Conservation (phyloP, 2,113 vertebrate species). For the Plectropomus leopardus region DNA sequence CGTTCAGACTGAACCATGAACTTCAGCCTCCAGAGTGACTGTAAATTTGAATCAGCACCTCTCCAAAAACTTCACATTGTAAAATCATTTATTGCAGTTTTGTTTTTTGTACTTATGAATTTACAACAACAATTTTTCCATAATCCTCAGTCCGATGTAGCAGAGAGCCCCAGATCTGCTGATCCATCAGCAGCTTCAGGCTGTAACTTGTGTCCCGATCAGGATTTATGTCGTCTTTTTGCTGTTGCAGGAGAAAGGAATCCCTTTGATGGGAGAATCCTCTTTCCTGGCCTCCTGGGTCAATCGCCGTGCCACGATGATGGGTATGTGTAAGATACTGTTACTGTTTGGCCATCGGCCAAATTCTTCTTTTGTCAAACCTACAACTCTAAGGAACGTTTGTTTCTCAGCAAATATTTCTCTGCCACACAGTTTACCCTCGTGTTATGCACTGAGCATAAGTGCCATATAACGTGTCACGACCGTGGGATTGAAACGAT, state of each 20-base stretch:
- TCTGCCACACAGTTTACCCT: background rate
- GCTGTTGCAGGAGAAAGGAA: constrained; percentile 86
- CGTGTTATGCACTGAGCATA: constrained; percentile 4
- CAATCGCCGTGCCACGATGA: constrained; percentile 87
- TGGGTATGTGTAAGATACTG: constrained; percentile 88
- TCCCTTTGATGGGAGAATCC: constrained; percentile 90
- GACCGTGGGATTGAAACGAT: background rate
- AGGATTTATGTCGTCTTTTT: constrained; percentile 28
- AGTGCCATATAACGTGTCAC: background rate
- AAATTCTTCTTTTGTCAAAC: constrained; percentile 36
- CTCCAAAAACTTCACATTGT: too few species aligned
- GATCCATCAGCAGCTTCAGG: constrained; percentile 1
- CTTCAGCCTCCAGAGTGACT: too few species aligned
- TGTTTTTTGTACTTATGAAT: too few species aligned
- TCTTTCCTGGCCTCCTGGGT: constrained; percentile 88
- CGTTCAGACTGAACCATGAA: too few species aligned
- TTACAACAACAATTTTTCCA: too few species aligned
- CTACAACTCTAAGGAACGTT: background rate
- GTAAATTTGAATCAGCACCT: too few species aligned
- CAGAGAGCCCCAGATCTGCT: background rate
- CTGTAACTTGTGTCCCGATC: constrained; percentile 8
- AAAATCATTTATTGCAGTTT: too few species aligned
- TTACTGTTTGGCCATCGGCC: constrained; percentile 29
- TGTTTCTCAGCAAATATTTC: background rate
- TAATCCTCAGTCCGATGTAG: background rate